Percentiles rank a stretch among this genome's conserved stretches.
phyloP scores from a whole-genome alignment of 2,113 vertebrate genomes.

The Heloderma charlesbogerti region DNA sequence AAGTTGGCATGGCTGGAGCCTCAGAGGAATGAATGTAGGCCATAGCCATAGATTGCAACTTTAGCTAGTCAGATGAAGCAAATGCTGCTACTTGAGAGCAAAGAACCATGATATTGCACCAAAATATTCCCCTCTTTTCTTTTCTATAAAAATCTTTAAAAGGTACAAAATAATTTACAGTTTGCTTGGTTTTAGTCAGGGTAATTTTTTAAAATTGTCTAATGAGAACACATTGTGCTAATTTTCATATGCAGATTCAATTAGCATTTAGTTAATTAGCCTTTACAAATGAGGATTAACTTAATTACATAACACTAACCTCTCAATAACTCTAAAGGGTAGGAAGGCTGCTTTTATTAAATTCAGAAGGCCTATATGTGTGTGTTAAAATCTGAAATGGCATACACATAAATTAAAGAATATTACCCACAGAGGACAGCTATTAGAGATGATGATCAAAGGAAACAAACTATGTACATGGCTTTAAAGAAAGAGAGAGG shows the following conservation, averaged over 20 bases:
- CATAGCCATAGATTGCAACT: neutral
- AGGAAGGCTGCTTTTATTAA: conserved; percentile 69
- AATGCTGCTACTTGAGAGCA: neutral
- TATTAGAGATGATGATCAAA: conserved; percentile 67
- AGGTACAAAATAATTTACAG: conserved; percentile 51
- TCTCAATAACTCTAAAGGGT: conserved; percentile 75
- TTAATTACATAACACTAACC: conserved; percentile 76
- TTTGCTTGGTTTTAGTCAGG: conserved; percentile 65
- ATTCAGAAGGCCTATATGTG: conserved; percentile 69
- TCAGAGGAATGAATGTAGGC: neutral
- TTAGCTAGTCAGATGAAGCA: conserved; percentile 10
- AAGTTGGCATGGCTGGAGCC: neutral
- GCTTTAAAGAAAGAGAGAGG: conserved; percentile 19
- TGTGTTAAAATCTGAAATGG: conserved; percentile 72
- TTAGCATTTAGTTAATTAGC: conserved; percentile 75
- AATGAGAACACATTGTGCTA: conserved; percentile 73
- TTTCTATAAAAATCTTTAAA: conserved; percentile 46
- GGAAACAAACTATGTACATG: conserved; percentile 60
- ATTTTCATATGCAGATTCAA: conserved; percentile 77
- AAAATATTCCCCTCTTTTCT: conserved; percentile 2
- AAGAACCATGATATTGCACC: neutral
- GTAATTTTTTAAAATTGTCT: conserved; percentile 56
- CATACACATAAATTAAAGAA: conserved; percentile 69
- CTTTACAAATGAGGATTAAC: conserved; percentile 75
- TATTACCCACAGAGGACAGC: conserved; percentile 68